Evolutionary conservation across 2,797 vertebrate species (phyloP).

Genomic region (Leptoclinus maculatus): DNA sequence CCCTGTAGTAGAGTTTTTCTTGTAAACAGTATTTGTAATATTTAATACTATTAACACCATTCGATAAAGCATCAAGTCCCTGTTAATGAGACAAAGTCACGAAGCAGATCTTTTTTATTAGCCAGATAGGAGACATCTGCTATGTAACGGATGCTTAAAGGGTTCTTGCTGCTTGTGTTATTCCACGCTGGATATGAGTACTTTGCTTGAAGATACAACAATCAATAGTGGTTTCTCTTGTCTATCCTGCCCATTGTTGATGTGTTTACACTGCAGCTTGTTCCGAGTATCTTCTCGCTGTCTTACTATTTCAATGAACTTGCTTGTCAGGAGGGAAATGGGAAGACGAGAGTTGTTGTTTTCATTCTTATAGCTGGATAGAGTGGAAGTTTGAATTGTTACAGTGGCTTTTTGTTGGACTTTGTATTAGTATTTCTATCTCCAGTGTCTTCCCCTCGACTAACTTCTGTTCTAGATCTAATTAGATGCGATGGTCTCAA

Average conservation of each 20-base stretch:
- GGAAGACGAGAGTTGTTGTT: slow-evolving; percentile 6
- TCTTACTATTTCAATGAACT: slow-evolving; percentile 22
- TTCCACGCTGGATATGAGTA: neutral
- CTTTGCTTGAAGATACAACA: neutral
- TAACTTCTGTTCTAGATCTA: slow-evolving; percentile 2
- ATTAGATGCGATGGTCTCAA: slow-evolving; percentile 7
- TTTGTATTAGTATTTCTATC: neutral
- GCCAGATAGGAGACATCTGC: neutral
- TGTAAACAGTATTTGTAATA: neutral
- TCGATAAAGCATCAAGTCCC: neutral
- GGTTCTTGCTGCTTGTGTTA: neutral
- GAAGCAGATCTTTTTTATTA: neutral
- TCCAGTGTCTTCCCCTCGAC: slow-evolving; percentile 8
- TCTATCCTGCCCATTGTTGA: neutral
- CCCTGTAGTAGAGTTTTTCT: neutral
- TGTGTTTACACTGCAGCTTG: slow-evolving; percentile 6
- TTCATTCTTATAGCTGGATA: slow-evolving; percentile 36
- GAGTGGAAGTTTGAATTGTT: neutral
- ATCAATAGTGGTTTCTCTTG: neutral
- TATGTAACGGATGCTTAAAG: neutral
- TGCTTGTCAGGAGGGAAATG: neutral
- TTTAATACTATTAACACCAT: neutral
- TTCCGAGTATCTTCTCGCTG: slow-evolving; percentile 11
- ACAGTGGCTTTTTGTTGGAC: slow-evolving; percentile 3
- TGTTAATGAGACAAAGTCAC: neutral